Base-by-base conservation (phyloP, 1,140 invertebrate genomes). In the Microplitis demolitor region DNA sequence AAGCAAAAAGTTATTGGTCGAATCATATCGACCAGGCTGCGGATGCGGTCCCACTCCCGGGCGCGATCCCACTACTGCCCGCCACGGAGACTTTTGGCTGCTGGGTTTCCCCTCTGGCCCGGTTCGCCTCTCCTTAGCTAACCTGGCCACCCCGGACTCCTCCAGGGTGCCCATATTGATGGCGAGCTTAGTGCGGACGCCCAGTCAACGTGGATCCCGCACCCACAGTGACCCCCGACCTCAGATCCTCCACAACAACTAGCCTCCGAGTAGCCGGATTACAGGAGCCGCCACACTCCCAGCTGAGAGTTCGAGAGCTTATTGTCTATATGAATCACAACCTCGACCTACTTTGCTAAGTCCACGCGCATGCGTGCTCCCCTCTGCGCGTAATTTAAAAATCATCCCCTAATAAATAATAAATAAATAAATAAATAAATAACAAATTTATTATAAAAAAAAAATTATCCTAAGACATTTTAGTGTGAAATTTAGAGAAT, bases 11-110 rank as follows among this genome's bases (percentile, higher is more conserved):
- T 89, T 89, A 87, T 89, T 88, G 91, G 95, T 96, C 90, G 93
- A 90, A 90, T 91, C 94, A 81, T 96, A 90, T 96, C 92, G 91
- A 91, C 89, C 90, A 88, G 94, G 95, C 94, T 96, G 90, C 87
- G 87, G 89, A 89, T 89, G 88, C 89, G 90, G 89, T 89, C 91
- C 90, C 92, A 95, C 95, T 97, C 96, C 94, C 94, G 91, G 94
- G 91, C 93, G 95, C 96, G 92, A 95, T 96, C 95, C 95, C 95
- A 95, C 95, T 97, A 96, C 95, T 96, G 94, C 93, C 89, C 92
- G 89, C 93, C 94, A 94, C 94, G 95, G 94, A 92, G 92, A 93
- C 94, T 97, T 95, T 96, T 95, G 94, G 94, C 94, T 96, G 95
- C 94, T 96, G 92, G 91, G 93, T 97, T 95, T 93, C 95, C 94